Percentiles rank a stretch among this genome's conserved stretches.
Conservation (phyloP, 2,113 vertebrate genomes). For the Cnemophilus loriae region DNA sequence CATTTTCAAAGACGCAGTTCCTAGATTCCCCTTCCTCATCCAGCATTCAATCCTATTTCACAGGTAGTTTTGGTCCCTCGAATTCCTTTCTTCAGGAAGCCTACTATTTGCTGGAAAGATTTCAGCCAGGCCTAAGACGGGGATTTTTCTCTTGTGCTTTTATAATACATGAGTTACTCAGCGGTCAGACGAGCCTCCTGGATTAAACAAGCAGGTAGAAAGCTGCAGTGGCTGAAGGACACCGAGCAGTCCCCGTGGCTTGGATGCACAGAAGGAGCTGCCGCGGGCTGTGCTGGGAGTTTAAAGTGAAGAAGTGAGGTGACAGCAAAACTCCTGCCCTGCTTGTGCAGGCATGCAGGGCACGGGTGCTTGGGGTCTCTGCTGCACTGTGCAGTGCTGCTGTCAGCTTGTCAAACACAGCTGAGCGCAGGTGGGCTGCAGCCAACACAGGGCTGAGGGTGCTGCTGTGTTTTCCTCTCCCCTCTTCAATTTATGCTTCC, state of each 20-base stretch:
- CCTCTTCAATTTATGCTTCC: background rate
- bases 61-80: background rate
- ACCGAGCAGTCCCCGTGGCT: background rate
- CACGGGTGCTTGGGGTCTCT: background rate
- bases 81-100: background rate
- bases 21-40: background rate
- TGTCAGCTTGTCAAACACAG: background rate
- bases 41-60: background rate
- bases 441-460: background rate
- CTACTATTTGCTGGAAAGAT: background rate
- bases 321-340: background rate
- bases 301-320: background rate
- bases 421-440: background rate
- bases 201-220: background rate
- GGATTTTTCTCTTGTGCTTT: background rate
- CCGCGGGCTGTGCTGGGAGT: background rate
- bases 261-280: background rate
- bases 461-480: background rate
- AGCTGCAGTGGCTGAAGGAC: background rate
- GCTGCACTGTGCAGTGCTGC: background rate
- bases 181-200: background rate
- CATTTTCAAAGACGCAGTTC: background rate
- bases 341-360: background rate
- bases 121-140: background rate
- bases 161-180: rapidly evolving